Conservation (phyloP, 2,888 invertebrate genomes). For the Sinotaia quadrata region DNA sequence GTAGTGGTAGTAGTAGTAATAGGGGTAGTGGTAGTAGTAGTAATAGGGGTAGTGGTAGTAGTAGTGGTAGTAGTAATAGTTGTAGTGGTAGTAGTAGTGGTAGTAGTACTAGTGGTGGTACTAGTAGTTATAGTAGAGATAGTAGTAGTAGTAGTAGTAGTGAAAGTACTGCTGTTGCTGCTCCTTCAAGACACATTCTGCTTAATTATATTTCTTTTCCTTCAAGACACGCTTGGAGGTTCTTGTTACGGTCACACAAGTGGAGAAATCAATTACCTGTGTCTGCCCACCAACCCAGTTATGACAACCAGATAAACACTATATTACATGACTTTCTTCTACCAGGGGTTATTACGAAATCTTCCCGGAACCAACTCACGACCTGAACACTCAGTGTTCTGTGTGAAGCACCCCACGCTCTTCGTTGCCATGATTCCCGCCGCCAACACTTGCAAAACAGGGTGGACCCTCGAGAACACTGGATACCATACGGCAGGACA, state of each 20-base stretch:
- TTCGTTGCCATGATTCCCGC: not conserved
- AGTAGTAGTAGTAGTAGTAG: no score
- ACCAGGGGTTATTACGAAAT: not conserved
- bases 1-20: no score
- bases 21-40: no score
- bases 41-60: no score
- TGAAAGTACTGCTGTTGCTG: no score
- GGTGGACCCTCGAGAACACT: constrained; percentile 6
- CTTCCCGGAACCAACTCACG: not conserved
- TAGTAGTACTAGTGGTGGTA: no score
- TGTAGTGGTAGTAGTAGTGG: no score
- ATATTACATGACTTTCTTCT: not conserved
- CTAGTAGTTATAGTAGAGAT: no score
- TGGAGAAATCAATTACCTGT: not conserved
- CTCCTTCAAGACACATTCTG: no score
- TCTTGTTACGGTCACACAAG: not conserved
- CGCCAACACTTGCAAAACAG: not conserved
- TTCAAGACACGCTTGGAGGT: no score
- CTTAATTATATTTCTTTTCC: no score
- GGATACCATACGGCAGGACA: not conserved
- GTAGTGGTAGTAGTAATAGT: no score
- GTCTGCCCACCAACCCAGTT: not conserved
- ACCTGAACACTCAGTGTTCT: not conserved
- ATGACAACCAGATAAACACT: not conserved
- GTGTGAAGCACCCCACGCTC: not conserved